Conservation (phyloP, 2,113 vertebrate species). For the Sebastes fasciatus region DNA sequence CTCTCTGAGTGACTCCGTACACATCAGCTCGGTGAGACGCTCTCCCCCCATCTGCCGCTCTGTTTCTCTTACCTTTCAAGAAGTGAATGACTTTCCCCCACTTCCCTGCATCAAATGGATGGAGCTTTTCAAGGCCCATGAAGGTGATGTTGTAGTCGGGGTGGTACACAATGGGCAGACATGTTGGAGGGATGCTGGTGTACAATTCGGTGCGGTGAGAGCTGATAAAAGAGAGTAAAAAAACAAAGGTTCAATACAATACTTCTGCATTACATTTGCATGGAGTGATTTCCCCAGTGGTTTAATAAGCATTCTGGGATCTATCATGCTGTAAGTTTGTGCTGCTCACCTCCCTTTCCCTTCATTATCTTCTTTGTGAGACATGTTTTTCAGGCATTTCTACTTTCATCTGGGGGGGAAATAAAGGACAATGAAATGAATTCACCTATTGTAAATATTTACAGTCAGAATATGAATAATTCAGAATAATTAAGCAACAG, state of each 20-base stretch:
- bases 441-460: background rate
- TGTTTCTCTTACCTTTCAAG: slow-evolving; percentile 89
- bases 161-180: slow-evolving; percentile 94
- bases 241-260: background rate
- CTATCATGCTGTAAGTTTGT: slow-evolving; percentile 9
- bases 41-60: slow-evolving; percentile 8
- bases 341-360: slow-evolving; percentile 65
- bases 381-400: slow-evolving; percentile 78
- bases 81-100: slow-evolving; percentile 96
- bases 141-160: slow-evolving; percentile 97
- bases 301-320: slow-evolving; percentile 1
- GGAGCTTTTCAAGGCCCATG: slow-evolving; percentile 95
- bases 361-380: slow-evolving; percentile 73
- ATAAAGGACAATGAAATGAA: background rate
- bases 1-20: background rate
- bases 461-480: background rate
- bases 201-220: slow-evolving; percentile 89
- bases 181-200: slow-evolving; percentile 79
- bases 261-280: slow-evolving; percentile 5
- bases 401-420: slow-evolving; percentile 61
- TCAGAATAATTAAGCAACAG: background rate
- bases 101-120: slow-evolving; percentile 96
- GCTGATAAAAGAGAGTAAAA: slow-evolving; percentile 71
- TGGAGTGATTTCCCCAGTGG: slow-evolving; percentile 29
- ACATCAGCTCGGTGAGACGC: background rate